Evolutionary conservation across 2,113 vertebrate species (phyloP), one percentile per base, ranked within the genome.

Genomic region (Barbus barbus): DNA sequence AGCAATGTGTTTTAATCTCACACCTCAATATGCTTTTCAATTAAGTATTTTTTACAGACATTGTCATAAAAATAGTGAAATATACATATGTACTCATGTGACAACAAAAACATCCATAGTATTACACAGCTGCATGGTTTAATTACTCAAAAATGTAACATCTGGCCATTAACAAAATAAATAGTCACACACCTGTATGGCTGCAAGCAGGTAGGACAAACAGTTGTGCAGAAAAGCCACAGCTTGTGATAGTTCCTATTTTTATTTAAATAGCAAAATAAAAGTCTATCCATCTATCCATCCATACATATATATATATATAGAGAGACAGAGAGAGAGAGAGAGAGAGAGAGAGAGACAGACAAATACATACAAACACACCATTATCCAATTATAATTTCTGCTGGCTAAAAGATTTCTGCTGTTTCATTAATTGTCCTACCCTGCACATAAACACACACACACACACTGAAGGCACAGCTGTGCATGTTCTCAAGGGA

Each of bases 401-500:
- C 69, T 72, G 38, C 38, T 41, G 11, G 36, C 36, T 20, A 44
- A 44, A 72, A 72, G 3, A 77, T 77, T 77, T 77, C 36, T 56
- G 73, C 73, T 8, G 4, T 56, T 58, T 58, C 51, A 77, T 77
- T 58, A 56, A n/a, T 58, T 56, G 20, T 58, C n/a, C 20, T 8
- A 4, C 51, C 28, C 9, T 44, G 20, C 11, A 71, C 76, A 41
- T 3, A 79, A 6, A 79, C 56, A 63, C 56, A 65, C 14, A 38
- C 33, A 79, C 14, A 44, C 41, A 14, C 3, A 46, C 46, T 20
- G 51, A 1, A 63, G 13, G 38, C n/a, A 63, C n/a, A 79, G 36
- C 61, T 33, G 78, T 48, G 61, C 38, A 51, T 81, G 26, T 67
- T 41, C 56, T 61, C 77, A 78, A 41, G 51, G 75, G 31, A 16